A percentile compares a stretch with the other conserved stretches of the same genome.
Evolutionary conservation across 2,113 vertebrate genomes (phyloP).

Genomic region (Strix aluco): DNA sequence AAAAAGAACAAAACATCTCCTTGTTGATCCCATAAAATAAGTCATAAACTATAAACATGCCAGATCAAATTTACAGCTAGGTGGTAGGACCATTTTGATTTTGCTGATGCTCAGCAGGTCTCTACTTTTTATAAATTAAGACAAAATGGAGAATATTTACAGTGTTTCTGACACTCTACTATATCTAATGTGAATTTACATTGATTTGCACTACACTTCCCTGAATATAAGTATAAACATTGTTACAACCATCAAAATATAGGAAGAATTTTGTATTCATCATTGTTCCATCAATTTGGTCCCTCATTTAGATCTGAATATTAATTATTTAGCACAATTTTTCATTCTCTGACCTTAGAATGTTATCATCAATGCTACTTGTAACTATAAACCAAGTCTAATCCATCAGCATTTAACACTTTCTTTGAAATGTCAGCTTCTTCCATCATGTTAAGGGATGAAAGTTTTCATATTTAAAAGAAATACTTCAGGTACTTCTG

Average conservation of each 20-base stretch:
- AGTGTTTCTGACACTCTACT: background rate
- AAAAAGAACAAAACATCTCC: background rate
- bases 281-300: background rate
- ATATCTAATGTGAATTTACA: background rate
- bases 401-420: background rate
- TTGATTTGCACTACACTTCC: background rate
- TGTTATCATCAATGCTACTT: background rate
- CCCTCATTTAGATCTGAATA: background rate
- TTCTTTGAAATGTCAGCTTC: background rate
- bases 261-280: background rate
- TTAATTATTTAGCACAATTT: background rate
- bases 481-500: background rate
- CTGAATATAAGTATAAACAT: background rate
- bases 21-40: background rate
- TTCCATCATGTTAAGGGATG: background rate
- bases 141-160: background rate
- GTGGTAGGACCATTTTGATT: background rate
- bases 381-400: background rate
- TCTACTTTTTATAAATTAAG: background rate
- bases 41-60: background rate
- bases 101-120: background rate
- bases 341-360: background rate
- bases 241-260: background rate
- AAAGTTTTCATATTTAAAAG: background rate
- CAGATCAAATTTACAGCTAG: background rate